Percentiles rank a stretch among this genome's conserved stretches.
These are phyloP conservation scores for Chironomus tentans DNA, from an alignment of 2,888 invertebrate species.

Conservation along the genomic window DNA sequence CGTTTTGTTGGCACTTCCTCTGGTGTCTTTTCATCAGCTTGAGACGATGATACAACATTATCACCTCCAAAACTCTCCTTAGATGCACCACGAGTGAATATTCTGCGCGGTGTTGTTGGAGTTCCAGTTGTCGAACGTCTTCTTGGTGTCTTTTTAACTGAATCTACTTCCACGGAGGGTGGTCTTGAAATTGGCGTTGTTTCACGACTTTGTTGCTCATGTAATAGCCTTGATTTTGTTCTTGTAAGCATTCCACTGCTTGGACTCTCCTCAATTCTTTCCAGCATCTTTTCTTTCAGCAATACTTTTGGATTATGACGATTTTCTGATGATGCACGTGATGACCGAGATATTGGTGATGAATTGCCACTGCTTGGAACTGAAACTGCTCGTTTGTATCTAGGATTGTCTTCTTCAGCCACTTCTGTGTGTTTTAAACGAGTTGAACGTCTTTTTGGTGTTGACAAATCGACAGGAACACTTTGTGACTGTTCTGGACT, in stretches of 20 bases:
- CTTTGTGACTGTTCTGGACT: not conserved
- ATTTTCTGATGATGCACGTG: not conserved
- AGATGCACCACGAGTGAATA: constrained; percentile 1
- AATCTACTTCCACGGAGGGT: not conserved
- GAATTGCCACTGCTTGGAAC: not conserved
- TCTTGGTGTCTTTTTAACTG: not conserved
- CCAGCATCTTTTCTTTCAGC: not conserved
- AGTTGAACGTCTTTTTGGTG: not conserved
- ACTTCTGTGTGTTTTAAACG: not conserved
- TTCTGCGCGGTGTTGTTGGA: not conserved
- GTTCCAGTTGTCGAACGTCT: not conserved
- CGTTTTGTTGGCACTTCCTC: not conserved
- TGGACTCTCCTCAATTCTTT: constrained; percentile 3
- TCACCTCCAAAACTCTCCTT: not conserved
- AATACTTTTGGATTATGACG: not conserved
- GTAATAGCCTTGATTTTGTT: not conserved
- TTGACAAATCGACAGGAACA: not conserved
- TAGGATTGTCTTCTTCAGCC: not conserved
- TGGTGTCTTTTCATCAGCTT: not conserved
- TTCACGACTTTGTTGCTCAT: not conserved
- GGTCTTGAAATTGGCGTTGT: not conserved
- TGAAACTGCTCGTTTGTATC: not conserved
- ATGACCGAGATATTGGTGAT: not conserved
- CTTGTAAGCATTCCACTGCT: not conserved
- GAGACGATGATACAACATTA: not conserved